Base-by-base conservation (phyloP, 2,888 invertebrate genomes). In the Drosophila stalkeri region DNA sequence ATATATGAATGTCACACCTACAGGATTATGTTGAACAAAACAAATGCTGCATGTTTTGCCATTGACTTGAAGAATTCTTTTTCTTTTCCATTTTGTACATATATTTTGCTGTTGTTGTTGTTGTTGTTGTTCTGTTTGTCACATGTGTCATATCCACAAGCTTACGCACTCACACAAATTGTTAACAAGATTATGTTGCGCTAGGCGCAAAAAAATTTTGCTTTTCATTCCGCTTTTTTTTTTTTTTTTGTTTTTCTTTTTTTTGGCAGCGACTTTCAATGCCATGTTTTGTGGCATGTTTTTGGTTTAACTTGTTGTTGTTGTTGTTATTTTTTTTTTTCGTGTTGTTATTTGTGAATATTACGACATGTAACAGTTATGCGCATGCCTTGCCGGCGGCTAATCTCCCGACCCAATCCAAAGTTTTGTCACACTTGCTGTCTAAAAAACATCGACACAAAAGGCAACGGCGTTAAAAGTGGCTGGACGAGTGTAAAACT, bases 1-100 rank as follows among this genome's bases (percentile, higher is more conserved):
- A 41, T 41, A 91, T 80, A 72, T 89, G 68, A 85, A 81, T 90
- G 87, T 83, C 82, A 78, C 90, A 89, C 89, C 87, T 91, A 78
- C 74, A 70, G 82, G 88, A 82, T 90, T 89, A 88, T 79, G 70
- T 67, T 52, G 70, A 87, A 80, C 74, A 72, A 75, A 83, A 78
- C 67, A 76, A 81, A 76, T 75, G 72, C 82, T 62, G 70, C 80
- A 57, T 76, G 69, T 66, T 79, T 69, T 57, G 67, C 64, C 81
- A 88, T 85, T 88, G 82, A 88, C 88, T 88, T 75, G 72, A 72
- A 68, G 76, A 76, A 64, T 66, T 74, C 74, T 61, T 64, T 65
- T 68, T 52, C 52, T 31, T 62, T 64, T 64, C 2, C 31, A 31
- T 49, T 43, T 51, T 61, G 61, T 63, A n/a, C n/a, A n/a, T n/a